Conservation (phyloP, 2,888 invertebrate genomes). For the Rhamphomyia laevipes region DNA sequence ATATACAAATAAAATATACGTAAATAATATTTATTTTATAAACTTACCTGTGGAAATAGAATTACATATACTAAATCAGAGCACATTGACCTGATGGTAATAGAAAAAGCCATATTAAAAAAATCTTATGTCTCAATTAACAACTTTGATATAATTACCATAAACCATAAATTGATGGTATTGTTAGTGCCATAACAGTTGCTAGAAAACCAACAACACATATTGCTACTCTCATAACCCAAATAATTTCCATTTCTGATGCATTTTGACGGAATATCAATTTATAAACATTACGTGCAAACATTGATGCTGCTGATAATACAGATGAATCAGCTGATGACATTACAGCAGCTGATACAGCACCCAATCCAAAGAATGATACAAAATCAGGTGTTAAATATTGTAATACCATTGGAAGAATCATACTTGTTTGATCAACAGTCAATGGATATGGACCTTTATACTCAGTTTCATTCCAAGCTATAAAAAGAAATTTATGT, state of each 20-base stretch:
- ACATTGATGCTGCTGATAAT: constrained; percentile 96
- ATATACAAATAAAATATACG: not conserved
- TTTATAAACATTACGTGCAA: constrained; percentile 96
- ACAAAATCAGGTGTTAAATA: constrained; percentile 92
- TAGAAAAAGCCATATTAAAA: not conserved
- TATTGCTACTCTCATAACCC: constrained; percentile 89
- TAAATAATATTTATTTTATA: constrained; percentile 44
- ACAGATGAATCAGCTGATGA: constrained; percentile 98
- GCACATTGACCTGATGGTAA: constrained; percentile 81
- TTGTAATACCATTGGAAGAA: constrained; percentile 93
- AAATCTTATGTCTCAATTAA: not conserved
- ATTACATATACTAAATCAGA: constrained; percentile 98
- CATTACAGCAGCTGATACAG: constrained; percentile 99
- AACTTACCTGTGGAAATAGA: constrained; percentile 88
- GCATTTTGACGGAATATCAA: constrained; percentile 92
- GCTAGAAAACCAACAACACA: constrained; percentile 83
- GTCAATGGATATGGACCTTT: constrained; percentile 62
- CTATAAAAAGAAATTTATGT: constrained; percentile 44
- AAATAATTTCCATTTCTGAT: constrained; percentile 94
- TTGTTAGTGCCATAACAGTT: constrained; percentile 93
- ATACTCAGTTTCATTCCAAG: constrained; percentile 91
- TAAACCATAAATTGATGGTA: constrained; percentile 93
- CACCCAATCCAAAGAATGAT: constrained; percentile 95
- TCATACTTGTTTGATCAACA: constrained; percentile 76
- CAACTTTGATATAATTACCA: constrained; percentile 64